Conservation (phyloP, 2,888 invertebrate species). For the Acleris holmiana region DNA sequence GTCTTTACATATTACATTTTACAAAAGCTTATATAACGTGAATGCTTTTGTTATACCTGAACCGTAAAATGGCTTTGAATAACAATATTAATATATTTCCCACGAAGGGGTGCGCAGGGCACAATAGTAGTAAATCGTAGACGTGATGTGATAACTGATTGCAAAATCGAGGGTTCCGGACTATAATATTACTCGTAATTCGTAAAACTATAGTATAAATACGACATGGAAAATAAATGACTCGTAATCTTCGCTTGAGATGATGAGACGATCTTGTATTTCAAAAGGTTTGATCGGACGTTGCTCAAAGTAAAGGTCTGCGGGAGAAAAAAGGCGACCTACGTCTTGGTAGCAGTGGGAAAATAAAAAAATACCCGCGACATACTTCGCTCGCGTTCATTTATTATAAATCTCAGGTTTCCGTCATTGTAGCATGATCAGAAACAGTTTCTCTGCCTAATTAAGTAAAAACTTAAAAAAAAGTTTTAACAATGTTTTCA, state of each 20-base stretch:
- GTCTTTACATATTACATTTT: slow-evolving; percentile 7
- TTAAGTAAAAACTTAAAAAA: no score
- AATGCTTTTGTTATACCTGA: slow-evolving; percentile 25
- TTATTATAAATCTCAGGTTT: neutral
- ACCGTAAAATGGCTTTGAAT: slow-evolving; percentile 27
- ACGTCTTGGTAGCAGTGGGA: neutral
- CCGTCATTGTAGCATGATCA: no score
- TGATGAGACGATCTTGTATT: neutral
- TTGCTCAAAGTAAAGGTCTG: neutral
- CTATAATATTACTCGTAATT: neutral
- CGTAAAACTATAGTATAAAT: neutral
- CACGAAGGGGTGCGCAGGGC: slow-evolving; percentile 16
- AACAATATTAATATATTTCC: slow-evolving; percentile 31
- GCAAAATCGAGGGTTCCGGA: slow-evolving; percentile 16
- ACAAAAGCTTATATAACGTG: slow-evolving; percentile 23
- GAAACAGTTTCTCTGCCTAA: no score
- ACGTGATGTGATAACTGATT: slow-evolving; percentile 35
- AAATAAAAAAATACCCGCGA: neutral
- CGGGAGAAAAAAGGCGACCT: slow-evolving; percentile 2
- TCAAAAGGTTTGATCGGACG: slow-evolving; percentile 7
- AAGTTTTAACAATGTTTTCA: no score
- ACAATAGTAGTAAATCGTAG: slow-evolving; percentile 24
- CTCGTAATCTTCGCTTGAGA: neutral
- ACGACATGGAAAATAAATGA: neutral
- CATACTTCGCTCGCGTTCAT: neutral